Base-by-base conservation (phyloP, 2,888 invertebrate species). In the Lampropteryx suffumata region DNA sequence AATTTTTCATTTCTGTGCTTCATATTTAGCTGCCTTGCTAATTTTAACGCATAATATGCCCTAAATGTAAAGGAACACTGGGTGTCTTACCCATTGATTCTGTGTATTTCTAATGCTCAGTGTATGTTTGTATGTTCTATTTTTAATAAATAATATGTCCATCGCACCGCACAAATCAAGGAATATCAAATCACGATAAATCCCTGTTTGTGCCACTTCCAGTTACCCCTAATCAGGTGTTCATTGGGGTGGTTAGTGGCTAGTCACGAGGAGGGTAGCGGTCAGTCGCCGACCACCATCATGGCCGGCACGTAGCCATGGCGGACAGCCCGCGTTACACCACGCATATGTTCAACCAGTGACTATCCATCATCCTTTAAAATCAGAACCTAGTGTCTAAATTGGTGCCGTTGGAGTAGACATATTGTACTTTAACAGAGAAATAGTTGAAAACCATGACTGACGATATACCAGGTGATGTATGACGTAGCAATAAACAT, bases 401-500 rank as follows among this genome's bases (percentile, higher is more conserved):
- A 24, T 7, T 24, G 9, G n/a, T 34, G 34, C 10, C 6, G 10
- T 34, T 34, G 21, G 34, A 34, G n/a, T 2, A 9, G 2, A 41
- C 26, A 24, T 3, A 12, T 26, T 27, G 9, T 13, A 11, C 8
- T n/a, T 14, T 13, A n/a, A n/a, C 41, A 24, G 7, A 32, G 30
- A 8, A 37, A n/a, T 3, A 27, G 8, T 36, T 27, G 30, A 17
- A 32, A 44, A 64, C n/a, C 76, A 84, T 84, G 84, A 73, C 82
- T 28, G 89, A 89, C 65, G 89, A 88, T 61, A 88, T 89, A 72
- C 89, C 89, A 84, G 89, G 89, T 89, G 68, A 60, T 33, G 42
- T 43, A 7, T 10, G 14, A 8, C 10, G 0, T 17, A 33, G 1
- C 14, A 33, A 9, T 14, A 8, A 33, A 17, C 17, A n/a, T n/a